Conservation (phyloP, 2,888 invertebrate species). For the Caenorhabditis sp. region DNA sequence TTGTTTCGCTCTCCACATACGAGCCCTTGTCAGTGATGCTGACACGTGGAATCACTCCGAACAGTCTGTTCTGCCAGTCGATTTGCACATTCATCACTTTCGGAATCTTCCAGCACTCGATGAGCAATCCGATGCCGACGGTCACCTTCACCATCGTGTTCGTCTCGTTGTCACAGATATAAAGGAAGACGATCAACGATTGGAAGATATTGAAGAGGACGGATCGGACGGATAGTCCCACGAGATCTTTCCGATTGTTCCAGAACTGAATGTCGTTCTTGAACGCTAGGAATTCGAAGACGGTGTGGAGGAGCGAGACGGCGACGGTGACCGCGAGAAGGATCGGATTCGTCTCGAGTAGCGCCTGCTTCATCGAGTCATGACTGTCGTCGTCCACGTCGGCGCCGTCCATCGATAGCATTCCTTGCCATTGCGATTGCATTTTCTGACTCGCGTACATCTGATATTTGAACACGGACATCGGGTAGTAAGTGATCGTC, state of each 20-base stretch:
- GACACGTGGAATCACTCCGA: constrained; percentile 88
- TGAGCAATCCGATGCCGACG: constrained; percentile 92
- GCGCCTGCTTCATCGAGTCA: constrained; percentile 87
- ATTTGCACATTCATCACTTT: constrained; percentile 82
- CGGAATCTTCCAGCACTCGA: constrained; percentile 99
- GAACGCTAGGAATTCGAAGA: constrained; percentile 98
- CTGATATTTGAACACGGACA: constrained; percentile 98
- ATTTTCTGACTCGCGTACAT: constrained; percentile 93
- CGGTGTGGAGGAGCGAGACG: constrained; percentile 94
- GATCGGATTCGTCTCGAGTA: constrained; percentile 96
- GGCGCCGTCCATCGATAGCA: constrained; percentile 80
- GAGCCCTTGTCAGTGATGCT: constrained; percentile 93
- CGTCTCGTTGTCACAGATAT: constrained; percentile 98
- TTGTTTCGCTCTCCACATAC: constrained; percentile 93
- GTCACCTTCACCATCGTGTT: constrained; percentile 94
- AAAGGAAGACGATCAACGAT: constrained; percentile 93
- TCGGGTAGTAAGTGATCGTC: constrained; percentile 84
- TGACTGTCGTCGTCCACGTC: constrained; percentile 82
- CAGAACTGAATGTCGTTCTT: constrained; percentile 99
- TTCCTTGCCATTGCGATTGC: constrained; percentile 72
- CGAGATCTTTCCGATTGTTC: constrained; percentile 97
- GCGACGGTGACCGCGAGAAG: constrained; percentile 89
- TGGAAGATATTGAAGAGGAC: constrained; percentile 99
- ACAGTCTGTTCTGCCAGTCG: constrained; percentile 82
- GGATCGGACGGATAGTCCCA: constrained; percentile 92